A percentile compares a stretch with the other conserved stretches of the same genome.
Evolutionary conservation across 1,140 invertebrate species (phyloP).

Genomic region (Wasmannia auropunctata): DNA sequence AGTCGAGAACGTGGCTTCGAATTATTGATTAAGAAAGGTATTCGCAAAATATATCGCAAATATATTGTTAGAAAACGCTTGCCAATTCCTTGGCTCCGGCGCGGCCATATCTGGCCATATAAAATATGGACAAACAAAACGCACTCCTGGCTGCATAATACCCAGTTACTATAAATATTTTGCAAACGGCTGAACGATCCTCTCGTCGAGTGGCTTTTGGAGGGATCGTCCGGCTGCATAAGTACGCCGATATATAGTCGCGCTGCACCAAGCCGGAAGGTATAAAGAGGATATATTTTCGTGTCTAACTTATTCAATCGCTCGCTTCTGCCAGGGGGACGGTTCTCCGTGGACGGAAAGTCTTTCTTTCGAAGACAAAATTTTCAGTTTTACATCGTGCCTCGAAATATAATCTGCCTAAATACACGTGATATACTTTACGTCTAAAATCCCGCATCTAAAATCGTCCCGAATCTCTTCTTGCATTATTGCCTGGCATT

Average conservation of each 20-base stretch:
- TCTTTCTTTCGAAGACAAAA: neutral
- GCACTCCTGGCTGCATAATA: neutral
- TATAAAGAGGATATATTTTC: conserved; percentile 36
- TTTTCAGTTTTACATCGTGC: neutral
- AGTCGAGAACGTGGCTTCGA: neutral
- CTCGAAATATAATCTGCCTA: neutral
- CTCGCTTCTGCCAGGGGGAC: neutral
- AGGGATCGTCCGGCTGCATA: conserved; percentile 41
- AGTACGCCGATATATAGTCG: conserved; percentile 22
- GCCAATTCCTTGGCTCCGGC: conserved; percentile 15
- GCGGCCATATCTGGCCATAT: neutral
- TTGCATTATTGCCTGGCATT: neutral
- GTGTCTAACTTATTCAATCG: conserved; percentile 30
- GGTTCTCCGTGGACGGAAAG: neutral
- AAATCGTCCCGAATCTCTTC: neutral
- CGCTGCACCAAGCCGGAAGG: neutral
- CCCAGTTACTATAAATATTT: conserved; percentile 47
- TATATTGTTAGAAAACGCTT: conserved; percentile 2
- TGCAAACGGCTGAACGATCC: conserved; percentile 28
- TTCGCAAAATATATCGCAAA: neutral
- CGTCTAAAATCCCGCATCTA: neutral
- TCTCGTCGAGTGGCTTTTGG: conserved; percentile 38
- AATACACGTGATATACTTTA: neutral
- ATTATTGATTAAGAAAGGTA: neutral
- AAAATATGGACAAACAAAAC: conserved; percentile 32